These are phyloP conservation scores for Lumbricus terrestris DNA, from an alignment of 2,888 invertebrate genomes.

Conservation along the genomic window DNA sequence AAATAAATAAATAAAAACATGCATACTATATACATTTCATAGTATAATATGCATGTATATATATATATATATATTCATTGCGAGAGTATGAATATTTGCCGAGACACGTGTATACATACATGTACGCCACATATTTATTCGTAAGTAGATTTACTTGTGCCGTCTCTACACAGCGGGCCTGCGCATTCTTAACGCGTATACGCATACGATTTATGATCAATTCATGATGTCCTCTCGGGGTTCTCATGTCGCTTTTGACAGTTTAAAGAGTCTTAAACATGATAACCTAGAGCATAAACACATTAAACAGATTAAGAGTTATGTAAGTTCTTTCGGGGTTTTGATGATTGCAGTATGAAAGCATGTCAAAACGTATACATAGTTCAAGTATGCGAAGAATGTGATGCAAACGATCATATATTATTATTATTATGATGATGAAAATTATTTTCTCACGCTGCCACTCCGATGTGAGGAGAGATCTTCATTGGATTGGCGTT, in stretches of 20 bases:
- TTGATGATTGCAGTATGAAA: too few relatives aligned
- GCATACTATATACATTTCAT: not conserved
- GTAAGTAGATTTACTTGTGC: too few relatives aligned
- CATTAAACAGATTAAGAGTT: too few relatives aligned
- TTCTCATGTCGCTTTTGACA: not conserved
- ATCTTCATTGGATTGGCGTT: slow-evolving; percentile 9
- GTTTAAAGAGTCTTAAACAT: not conserved
- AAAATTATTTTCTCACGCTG: not conserved
- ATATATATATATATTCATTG: not conserved
- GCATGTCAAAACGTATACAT: too few relatives aligned
- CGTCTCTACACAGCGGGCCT: not conserved
- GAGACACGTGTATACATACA: not conserved
- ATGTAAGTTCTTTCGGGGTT: too few relatives aligned
- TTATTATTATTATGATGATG: too few relatives aligned
- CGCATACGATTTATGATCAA: not conserved
- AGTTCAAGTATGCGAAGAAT: too few relatives aligned
- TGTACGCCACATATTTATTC: not conserved
- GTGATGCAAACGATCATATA: too few relatives aligned
- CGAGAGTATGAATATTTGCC: not conserved
- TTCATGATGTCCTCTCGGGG: not conserved
- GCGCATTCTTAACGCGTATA: not conserved
- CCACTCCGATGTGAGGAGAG: not conserved
- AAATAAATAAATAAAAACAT: not conserved
- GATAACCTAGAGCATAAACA: not conserved
- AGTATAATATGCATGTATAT: too few relatives aligned